Conservation (phyloP, 2,888 invertebrate species). For the Aplocera efformata region DNA sequence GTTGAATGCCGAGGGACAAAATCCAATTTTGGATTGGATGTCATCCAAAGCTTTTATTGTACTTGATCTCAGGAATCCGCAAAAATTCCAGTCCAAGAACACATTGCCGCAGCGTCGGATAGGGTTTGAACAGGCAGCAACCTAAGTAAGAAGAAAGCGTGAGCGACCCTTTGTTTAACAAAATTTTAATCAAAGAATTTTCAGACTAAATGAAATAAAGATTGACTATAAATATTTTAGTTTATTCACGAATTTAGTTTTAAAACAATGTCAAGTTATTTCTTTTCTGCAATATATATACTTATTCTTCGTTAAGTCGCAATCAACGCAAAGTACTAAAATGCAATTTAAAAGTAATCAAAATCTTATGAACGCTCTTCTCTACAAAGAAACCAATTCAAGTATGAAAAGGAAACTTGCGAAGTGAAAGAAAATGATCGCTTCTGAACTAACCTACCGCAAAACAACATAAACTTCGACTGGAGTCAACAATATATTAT, state of each 20-base stretch:
- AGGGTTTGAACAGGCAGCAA: too few species aligned
- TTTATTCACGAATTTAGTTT: too few species aligned
- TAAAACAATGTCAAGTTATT: too few species aligned
- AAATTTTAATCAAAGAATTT: too few species aligned
- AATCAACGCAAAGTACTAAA: not conserved
- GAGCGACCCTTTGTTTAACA: too few species aligned
- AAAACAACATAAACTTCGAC: slow-evolving; percentile 10
- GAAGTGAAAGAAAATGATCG: slow-evolving; percentile 2
- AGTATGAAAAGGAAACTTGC: not conserved
- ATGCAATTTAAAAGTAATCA: not conserved
- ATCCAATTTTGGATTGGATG: slow-evolving; percentile 19
- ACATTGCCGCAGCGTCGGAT: not conserved
- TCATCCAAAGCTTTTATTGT: slow-evolving; percentile 15
- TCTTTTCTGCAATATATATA: too few species aligned
- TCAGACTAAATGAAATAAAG: too few species aligned
- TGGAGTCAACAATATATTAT: slow-evolving; percentile 7
- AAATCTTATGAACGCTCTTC: not conserved
- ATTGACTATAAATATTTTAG: too few species aligned
- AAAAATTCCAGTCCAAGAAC: slow-evolving; percentile 6
- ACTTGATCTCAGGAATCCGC: slow-evolving; percentile 3
- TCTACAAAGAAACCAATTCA: too few species aligned
- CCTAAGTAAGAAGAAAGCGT: too few species aligned
- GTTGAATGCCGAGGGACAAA: slow-evolving; percentile 9
- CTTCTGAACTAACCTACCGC: slow-evolving; percentile 23
- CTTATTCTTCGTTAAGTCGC: too few species aligned